Evolutionary conservation across 2,888 invertebrate genomes (phyloP), one percentile per base, ranked within the genome.

Genomic region (Latheticus oryzae): DNA sequence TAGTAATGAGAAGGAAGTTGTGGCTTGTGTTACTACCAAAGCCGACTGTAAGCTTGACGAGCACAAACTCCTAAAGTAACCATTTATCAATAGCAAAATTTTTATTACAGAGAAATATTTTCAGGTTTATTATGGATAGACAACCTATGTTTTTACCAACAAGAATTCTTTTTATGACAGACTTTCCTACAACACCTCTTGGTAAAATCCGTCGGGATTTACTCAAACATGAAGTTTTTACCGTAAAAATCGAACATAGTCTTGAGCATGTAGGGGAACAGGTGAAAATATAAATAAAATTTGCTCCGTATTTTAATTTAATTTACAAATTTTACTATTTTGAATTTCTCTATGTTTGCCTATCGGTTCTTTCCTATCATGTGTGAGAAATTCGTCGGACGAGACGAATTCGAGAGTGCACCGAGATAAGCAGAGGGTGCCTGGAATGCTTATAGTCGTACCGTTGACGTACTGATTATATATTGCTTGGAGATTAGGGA

Each of bases 121-220:
- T 23, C 52, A 65, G 64, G 12, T 67, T 53, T 43, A 53, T 72
- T 19, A 48, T 52, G 3, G 63, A 68, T 26, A 58, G 62, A 19
- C 32, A 67, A n/a, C 66, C 71, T 0, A 32, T 53, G 3, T 57
- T 63, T n/a, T 62, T 65, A 19, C 71, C 73, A 1, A 64, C 67
- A 0, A 68, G 62, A 60, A 65, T 75, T 5, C 47, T 68, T 11
- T 68, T 73, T 28, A 43, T 71, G 40, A 67, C 70, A n/a, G 64
- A 65, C 37, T 66, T 76, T 28, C 75, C 75, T 0, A 68, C 70
- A 37, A 74, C 75, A 0, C 55, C 64, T 5, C 60, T 67, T 16
- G 76, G 76, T 7, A 70, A 69, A 42, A 61, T 74, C 1, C 72
- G 68, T 47, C 72, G 67, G 30, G 58, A 61, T 7, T 9, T 61